Base-by-base conservation (phyloP, 2,113 vertebrate species). In the Thunnus thynnus region DNA sequence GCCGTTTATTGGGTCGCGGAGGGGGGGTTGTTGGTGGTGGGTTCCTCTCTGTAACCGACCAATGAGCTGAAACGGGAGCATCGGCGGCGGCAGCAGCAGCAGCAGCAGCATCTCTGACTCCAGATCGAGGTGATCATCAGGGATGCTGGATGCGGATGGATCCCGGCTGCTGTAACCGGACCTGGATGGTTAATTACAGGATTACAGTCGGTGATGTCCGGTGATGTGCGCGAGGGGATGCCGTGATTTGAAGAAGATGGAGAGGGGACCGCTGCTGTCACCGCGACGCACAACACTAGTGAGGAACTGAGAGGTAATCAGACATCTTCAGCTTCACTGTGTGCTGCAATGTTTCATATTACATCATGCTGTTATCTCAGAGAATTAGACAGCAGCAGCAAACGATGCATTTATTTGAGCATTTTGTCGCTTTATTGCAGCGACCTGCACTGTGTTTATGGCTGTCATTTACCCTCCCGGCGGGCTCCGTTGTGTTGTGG, bases 61-160 rank as follows among this genome's bases (percentile, higher is more conserved):
- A 89, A 89, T 91, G 67, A 88, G 85, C 69, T 75, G 82, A 56
- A 84, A 72, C 51, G 61, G 74, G 81, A 86, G 70, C 86, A 89
- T 25, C 85, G 16, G 73, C 67, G 16, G 73, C 67, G 48, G 69
- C 46, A 70, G 44, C 58, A 80, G 69, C 82, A 60, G 64, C 78
- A 16, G 27, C 72, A 55, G 44, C 68, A 82, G 48, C 73, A 78
- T 76, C 85, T 47, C 70, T 80, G 84, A 69, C 80, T 84, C 72
- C 78, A 56, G 13, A 70, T 0, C 0, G 44, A 30, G 63, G n/a
- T 11, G 0, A 11, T 3, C 0, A 30, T 11, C 67, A 5, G 47
- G 52, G 74, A 79, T 66, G 75, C 68, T 68, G 44, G 22, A 22
- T 22, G 20, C 44, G 61, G 79, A 20, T 5, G 68, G 54, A 71